Evolutionary conservation across 2,888 invertebrate species (phyloP).

Genomic region (Salticus scenicus): DNA sequence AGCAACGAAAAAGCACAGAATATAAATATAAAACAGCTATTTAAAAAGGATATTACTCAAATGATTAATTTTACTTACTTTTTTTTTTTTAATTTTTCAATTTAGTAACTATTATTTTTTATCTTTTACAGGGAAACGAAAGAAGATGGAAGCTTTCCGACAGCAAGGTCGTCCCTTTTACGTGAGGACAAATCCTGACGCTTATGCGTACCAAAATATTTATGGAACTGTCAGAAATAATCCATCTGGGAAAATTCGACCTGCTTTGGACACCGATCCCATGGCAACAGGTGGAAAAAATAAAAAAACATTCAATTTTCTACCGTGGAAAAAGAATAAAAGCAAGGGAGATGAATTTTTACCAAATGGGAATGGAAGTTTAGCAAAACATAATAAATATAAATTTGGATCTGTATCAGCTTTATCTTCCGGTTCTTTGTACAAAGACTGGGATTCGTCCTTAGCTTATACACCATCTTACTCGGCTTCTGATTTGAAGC

Average conservation of each 20-base stretch:
- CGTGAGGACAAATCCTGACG: slow-evolving; percentile 34
- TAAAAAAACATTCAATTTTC: slow-evolving; percentile 56
- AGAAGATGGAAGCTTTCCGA: slow-evolving; percentile 58
- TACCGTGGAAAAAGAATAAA: slow-evolving; percentile 62
- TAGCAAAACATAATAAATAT: slow-evolving; percentile 56
- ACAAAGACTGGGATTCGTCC: slow-evolving; percentile 48
- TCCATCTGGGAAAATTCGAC: slow-evolving; percentile 36
- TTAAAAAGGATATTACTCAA: no score
- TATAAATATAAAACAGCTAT: no score
- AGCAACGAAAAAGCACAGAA: no score
- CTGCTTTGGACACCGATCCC: slow-evolving; percentile 30
- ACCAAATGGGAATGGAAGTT: slow-evolving; percentile 23
- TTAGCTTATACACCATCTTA: slow-evolving; percentile 46
- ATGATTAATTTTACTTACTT: no score
- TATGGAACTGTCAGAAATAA: slow-evolving; percentile 52
- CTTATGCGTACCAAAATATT: slow-evolving; percentile 53
- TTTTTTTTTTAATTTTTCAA: no score
- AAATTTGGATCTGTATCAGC: slow-evolving; percentile 64
- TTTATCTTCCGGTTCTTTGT: slow-evolving; percentile 32
- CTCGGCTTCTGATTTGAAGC: slow-evolving; percentile 52
- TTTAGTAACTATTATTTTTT: no score
- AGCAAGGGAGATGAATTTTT: slow-evolving; percentile 39
- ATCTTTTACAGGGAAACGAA: slow-evolving; percentile 41
- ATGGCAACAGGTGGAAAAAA: neutral
- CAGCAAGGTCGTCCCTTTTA: slow-evolving; percentile 58